Evolutionary conservation across 1,140 invertebrate species (phyloP).

Genomic region (Drosophila ficusphila): DNA sequence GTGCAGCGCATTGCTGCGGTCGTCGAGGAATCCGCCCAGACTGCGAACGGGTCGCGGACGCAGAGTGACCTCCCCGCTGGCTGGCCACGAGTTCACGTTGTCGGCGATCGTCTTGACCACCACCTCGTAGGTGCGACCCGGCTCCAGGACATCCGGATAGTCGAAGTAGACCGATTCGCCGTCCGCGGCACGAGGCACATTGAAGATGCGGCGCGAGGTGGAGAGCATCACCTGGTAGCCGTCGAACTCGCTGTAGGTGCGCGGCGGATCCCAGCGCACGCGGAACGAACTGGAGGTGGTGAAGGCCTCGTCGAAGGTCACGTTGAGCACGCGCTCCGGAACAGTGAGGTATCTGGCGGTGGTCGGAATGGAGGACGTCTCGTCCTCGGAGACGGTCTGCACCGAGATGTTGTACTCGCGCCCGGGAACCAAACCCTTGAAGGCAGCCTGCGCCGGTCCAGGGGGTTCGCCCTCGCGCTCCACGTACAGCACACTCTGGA

Average conservation of each 20-base stretch:
- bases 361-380: constrained; percentile 94
- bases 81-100: constrained; percentile 96
- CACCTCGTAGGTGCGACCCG: constrained; percentile 94
- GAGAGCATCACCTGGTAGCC: constrained; percentile 93
- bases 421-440: constrained; percentile 95
- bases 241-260: constrained; percentile 92
- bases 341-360: constrained; percentile 96
- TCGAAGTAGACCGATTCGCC: constrained; percentile 88
- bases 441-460: constrained; percentile 96
- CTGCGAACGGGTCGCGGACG: constrained; percentile 90
- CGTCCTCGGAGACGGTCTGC: constrained; percentile 93
- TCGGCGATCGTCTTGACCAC: constrained; percentile 96
- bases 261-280: constrained; percentile 93
- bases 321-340: constrained; percentile 92
- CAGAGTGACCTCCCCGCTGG: constrained; percentile 92
- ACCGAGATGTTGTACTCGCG: constrained; percentile 80
- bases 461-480: constrained; percentile 97
- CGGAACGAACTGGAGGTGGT: constrained; percentile 91
- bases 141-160: constrained; percentile 92
- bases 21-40: constrained; percentile 86
- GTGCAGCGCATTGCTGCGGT: constrained; percentile 88
- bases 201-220: constrained; percentile 87
- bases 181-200: constrained; percentile 87
- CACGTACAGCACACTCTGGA: constrained; percentile 94
- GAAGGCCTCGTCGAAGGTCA: constrained; percentile 90